These are phyloP conservation scores for Drosophila azteca DNA, from an alignment of 1,140 invertebrate species.

Conservation along the genomic window DNA sequence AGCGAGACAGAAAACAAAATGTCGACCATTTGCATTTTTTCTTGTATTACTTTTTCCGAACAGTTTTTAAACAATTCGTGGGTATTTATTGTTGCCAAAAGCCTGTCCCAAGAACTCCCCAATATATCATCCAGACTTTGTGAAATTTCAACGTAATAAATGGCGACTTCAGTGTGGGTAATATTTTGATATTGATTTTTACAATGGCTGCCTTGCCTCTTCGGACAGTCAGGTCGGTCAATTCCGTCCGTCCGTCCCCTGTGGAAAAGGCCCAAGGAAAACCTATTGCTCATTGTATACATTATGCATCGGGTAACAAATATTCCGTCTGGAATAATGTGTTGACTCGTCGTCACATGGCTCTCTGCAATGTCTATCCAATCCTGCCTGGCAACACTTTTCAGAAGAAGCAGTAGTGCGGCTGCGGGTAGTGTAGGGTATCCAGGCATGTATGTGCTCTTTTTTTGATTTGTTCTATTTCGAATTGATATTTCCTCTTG, in stretches of 20 bases:
- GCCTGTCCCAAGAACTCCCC: not conserved
- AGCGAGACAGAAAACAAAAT: conserved; percentile 81
- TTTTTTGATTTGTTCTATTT: conserved; percentile 52
- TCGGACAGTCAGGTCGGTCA: not conserved
- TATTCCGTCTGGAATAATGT: no score
- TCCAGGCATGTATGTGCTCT: conserved; percentile 13
- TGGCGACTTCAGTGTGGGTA: conserved; percentile 31
- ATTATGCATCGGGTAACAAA: not conserved
- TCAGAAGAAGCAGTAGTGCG: no score
- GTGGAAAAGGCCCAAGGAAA: conserved; percentile 22
- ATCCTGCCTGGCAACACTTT: no score
- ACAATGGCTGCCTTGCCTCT: conserved; percentile 62
- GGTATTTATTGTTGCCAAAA: conserved; percentile 5
- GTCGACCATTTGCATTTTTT: conserved; percentile 75
- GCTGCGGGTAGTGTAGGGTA: conserved; percentile 25
- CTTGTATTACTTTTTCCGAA: conserved; percentile 50
- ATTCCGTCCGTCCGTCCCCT: not conserved
- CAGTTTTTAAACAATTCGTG: conserved; percentile 24
- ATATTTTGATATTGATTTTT: conserved; percentile 73
- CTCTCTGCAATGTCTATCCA: not conserved
- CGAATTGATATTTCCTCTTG: conserved; percentile 38
- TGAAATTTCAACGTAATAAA: conserved; percentile 4
- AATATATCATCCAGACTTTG: not conserved
- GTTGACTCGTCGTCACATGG: not conserved
- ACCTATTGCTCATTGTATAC: conserved; percentile 1